Evolutionary conservation across 2,113 vertebrate species (phyloP).

Genomic region (Mus musculus): GRCm39 chrX:166255001-166255500

Average conservation of each 20-base stretch:
- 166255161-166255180: slow-evolving; percentile 73
- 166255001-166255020: slow-evolving; percentile 63
- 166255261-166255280: slow-evolving; percentile 75
- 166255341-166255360: slow-evolving; percentile 64
- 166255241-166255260: slow-evolving; percentile 78
- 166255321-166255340: slow-evolving; percentile 78
- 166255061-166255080: slow-evolving; percentile 47
- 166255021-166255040: slow-evolving; percentile 64
- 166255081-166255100: slow-evolving; percentile 56
- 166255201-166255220: slow-evolving; percentile 76
- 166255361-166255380: slow-evolving; percentile 66
- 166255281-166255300: slow-evolving; percentile 77
- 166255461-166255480: slow-evolving; percentile 53
- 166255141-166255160: slow-evolving; percentile 72
- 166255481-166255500: slow-evolving; percentile 61
- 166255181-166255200: slow-evolving; percentile 75
- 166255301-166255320: slow-evolving; percentile 73
- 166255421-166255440: slow-evolving; percentile 42
- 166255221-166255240: slow-evolving; percentile 78
- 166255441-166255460: slow-evolving; percentile 49
- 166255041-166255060: slow-evolving; percentile 22
- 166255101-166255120: slow-evolving; percentile 59
- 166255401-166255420: slow-evolving; percentile 60
- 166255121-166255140: slow-evolving; percentile 70
- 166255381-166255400: slow-evolving; percentile 58